These are phyloP conservation scores for Oreocharis arfaki DNA, from an alignment of 2,113 vertebrate genomes.

Conservation along the genomic window DNA sequence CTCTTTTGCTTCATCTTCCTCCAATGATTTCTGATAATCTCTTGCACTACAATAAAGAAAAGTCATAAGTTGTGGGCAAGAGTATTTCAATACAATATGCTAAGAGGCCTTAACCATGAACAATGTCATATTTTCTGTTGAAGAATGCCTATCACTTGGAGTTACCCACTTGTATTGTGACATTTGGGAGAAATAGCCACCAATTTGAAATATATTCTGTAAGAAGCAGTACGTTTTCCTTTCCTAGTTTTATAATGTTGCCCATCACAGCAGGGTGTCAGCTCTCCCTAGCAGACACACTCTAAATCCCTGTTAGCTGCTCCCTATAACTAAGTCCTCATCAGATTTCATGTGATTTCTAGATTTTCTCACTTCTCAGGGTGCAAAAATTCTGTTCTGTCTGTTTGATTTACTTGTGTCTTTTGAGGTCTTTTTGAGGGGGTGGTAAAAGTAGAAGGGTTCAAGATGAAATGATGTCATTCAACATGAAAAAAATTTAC, in stretches of 20 bases:
- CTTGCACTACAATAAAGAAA: neutral
- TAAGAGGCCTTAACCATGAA: neutral
- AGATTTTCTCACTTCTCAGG: conserved; percentile 44
- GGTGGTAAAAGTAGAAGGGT: conserved; percentile 38
- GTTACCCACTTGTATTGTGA: neutral
- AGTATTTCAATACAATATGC: neutral
- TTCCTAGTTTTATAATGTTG: neutral
- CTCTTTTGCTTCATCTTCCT: neutral
- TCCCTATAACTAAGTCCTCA: neutral
- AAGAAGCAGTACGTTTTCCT: neutral
- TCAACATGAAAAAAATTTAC: conserved; percentile 8
- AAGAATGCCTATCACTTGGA: neutral
- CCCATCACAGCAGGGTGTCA: neutral
- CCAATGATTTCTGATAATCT: neutral
- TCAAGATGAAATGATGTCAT: conserved; percentile 17
- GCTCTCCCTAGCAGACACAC: neutral
- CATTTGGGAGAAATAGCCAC: neutral
- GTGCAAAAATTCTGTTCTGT: conserved; percentile 38
- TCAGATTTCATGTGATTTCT: neutral
- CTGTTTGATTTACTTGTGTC: neutral
- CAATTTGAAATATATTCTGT: neutral
- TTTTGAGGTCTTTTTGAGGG: conserved; percentile 43
- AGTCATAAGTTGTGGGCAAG: neutral
- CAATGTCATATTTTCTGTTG: neutral
- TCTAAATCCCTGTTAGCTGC: neutral